phyloP scores from a whole-genome alignment of 2,888 invertebrate species.

The Thecophora atra region DNA sequence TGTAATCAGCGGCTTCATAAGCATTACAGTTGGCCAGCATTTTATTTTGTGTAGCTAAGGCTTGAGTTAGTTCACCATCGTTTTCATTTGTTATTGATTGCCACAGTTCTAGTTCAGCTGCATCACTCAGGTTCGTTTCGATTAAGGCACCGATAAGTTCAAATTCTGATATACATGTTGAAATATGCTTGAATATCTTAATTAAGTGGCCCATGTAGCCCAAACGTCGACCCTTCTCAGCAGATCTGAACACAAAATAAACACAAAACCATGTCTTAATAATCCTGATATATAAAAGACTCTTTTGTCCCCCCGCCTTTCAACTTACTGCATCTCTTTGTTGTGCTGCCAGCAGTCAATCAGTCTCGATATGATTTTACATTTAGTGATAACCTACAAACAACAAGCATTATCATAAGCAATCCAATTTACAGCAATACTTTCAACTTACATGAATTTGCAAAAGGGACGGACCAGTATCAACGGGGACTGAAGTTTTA shows the following conservation, averaged over 20 bases:
- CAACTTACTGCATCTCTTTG: slow-evolving; percentile 80
- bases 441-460: slow-evolving; percentile 68
- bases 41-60: slow-evolving; percentile 59
- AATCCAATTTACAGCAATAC: not conserved
- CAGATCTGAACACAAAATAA: slow-evolving; percentile 61
- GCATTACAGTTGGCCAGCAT: slow-evolving; percentile 64
- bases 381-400: slow-evolving; percentile 78
- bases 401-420: slow-evolving; percentile 1
- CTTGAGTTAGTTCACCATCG: slow-evolving; percentile 59
- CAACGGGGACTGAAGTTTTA: slow-evolving; percentile 48
- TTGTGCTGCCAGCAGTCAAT: slow-evolving; percentile 85
- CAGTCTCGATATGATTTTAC: slow-evolving; percentile 81
- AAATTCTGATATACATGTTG: slow-evolving; percentile 64
- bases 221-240: slow-evolving; percentile 69
- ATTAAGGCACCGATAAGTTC: slow-evolving; percentile 70
- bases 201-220: slow-evolving; percentile 77
- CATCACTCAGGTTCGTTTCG: slow-evolving; percentile 67
- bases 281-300: not conserved
- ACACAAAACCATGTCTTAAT: not conserved
- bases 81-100: slow-evolving; percentile 60
- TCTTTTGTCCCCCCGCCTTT: not conserved
- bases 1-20: slow-evolving; percentile 58
- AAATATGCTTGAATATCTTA: slow-evolving; percentile 71
- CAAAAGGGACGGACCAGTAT: slow-evolving; percentile 66
- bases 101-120: slow-evolving; percentile 68